phyloP scores from a whole-genome alignment of 2,888 invertebrate species.

The Epistrophe grossulariae region DNA sequence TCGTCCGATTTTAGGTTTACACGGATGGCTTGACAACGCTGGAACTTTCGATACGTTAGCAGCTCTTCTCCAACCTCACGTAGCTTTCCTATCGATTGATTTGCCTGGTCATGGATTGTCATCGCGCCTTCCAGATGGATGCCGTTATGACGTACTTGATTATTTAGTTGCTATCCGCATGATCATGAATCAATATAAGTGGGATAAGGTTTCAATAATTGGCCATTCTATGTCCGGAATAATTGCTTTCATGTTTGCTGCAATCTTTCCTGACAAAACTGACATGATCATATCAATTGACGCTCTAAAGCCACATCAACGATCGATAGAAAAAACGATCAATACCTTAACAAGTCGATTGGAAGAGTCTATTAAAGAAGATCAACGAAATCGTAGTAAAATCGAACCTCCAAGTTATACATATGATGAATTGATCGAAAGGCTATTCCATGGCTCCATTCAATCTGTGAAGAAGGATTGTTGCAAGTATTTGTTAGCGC shows the following conservation, averaged over 20 bases:
- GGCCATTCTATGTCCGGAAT: slow-evolving; percentile 89
- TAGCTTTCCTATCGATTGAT: slow-evolving; percentile 87
- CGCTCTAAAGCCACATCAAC: slow-evolving; percentile 81
- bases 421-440: slow-evolving; percentile 87
- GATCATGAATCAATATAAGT: slow-evolving; percentile 87
- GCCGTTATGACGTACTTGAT: slow-evolving; percentile 83
- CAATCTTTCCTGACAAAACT: slow-evolving; percentile 85
- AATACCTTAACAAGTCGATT: slow-evolving; percentile 82
- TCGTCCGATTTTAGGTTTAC: slow-evolving; percentile 88
- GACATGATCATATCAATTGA: slow-evolving; percentile 83
- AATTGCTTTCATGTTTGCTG: slow-evolving; percentile 86
- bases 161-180: slow-evolving; percentile 85
- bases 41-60: slow-evolving; percentile 90
- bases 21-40: slow-evolving; percentile 93
- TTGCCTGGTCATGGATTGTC: slow-evolving; percentile 90
- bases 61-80: slow-evolving; percentile 85
- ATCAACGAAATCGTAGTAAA: slow-evolving; percentile 82
- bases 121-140: slow-evolving; percentile 87
- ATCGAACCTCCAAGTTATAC: slow-evolving; percentile 87
- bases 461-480: slow-evolving; percentile 86
- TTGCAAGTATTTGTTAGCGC: slow-evolving; percentile 85
- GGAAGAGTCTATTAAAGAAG: slow-evolving; percentile 84
- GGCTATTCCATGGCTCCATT: slow-evolving; percentile 85
- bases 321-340: slow-evolving; percentile 79
- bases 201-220: slow-evolving; percentile 88